Evolutionary conservation across 2,888 invertebrate species (phyloP), one percentile per base, ranked within the genome.

Genomic region (Rosalia funebris): DNA sequence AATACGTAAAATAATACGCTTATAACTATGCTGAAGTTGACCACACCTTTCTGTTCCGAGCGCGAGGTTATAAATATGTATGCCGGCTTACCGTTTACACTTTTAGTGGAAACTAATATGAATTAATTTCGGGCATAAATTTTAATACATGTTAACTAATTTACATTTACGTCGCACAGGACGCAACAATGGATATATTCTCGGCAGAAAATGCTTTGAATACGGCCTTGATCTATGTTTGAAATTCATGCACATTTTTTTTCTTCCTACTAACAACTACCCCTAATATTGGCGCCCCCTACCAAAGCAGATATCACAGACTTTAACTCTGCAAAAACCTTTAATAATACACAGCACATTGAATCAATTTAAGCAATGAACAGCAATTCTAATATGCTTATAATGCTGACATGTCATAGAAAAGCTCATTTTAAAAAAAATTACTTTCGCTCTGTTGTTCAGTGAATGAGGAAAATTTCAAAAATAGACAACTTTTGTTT

Each of bases 91-190:
- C 9, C 20, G 20, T 14, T 45, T 45, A 37, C 45, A 44, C 16
- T 17, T 53, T 53, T 42, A 16, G 42, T 32, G 53, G 42, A 44
- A 54, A 34, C 54, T 54, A 54, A 54, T 54, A 44, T 17, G 54
- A 54, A 53, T 53, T 53, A 41, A 53, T 53, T 53, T 42, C 34
- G 17, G 14, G 10, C 20, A 34, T 54, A 44, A 42, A 54, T 42
- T 32, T 32, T 41, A 31, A 34, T 34, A 44, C 16, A 31, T 36
- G 25, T 42, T 44, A n/a, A 11, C 10, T 14, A 12, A 54, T 54
- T 54, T 54, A 54, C 54, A 44, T 36, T 42, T 50, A 39, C 39
- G 39, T 7, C 7, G 34, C 34, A 3, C 3, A n/a, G 11, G 10
- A n/a, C 34, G 3, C 42, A n/a, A 42, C 17, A 34, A 11, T 34